Evolutionary conservation across 2,113 vertebrate genomes (phyloP).

Genomic region (Cebus imitator): DNA sequence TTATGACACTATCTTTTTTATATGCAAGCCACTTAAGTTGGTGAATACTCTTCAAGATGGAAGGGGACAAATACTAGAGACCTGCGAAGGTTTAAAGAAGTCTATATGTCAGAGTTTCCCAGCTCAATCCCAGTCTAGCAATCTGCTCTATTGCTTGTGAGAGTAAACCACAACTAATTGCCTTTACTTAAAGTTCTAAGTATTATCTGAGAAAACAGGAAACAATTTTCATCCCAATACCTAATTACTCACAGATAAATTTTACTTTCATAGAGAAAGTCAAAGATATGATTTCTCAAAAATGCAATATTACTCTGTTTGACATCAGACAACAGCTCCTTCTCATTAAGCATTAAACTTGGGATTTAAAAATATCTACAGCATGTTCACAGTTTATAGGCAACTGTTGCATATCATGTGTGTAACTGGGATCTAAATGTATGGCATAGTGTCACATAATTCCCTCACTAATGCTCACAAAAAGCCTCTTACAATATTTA

Average conservation of each 20-base stretch:
- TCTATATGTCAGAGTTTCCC: not conserved
- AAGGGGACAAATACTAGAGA: not conserved
- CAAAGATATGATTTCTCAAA: slow-evolving; percentile 32
- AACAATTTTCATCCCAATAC: not conserved
- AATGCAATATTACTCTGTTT: slow-evolving; percentile 24
- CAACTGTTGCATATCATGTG: slow-evolving; percentile 21
- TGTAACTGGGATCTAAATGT: slow-evolving; percentile 55
- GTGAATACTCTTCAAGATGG: not conserved
- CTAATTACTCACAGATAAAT: slow-evolving; percentile 39
- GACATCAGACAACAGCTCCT: slow-evolving; percentile 52
- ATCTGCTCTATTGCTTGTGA: not conserved
- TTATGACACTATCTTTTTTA: not conserved
- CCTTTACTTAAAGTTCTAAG: slow-evolving; percentile 24
- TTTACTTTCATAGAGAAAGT: slow-evolving; percentile 37
- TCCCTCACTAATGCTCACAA: slow-evolving; percentile 6
- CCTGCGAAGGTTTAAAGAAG: not conserved
- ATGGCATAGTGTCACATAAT: slow-evolving; percentile 31
- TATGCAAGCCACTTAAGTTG: not conserved
- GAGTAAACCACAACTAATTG: slow-evolving; percentile 5
- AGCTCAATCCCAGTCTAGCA: not conserved
- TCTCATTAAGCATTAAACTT: slow-evolving; percentile 58
- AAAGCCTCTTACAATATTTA: not conserved
- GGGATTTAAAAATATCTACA: slow-evolving; percentile 45
- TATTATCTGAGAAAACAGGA: slow-evolving; percentile 38
- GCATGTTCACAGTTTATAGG: slow-evolving; percentile 56